Percentiles rank a stretch among this genome's conserved stretches.
phyloP scores from a whole-genome alignment of 2,113 vertebrate species.

The Dipodomys stephensi region DNA sequence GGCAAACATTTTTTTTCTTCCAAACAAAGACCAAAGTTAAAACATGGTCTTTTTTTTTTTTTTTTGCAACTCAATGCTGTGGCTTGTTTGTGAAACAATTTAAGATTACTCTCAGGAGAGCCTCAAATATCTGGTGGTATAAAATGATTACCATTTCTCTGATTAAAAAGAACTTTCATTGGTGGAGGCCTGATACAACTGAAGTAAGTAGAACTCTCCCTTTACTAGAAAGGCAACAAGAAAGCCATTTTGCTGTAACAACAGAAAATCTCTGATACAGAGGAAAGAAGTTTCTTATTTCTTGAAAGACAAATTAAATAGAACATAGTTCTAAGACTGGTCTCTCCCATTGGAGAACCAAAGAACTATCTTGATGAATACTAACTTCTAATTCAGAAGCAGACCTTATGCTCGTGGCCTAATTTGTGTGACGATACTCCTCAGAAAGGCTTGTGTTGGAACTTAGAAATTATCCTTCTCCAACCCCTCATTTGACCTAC shows the following conservation, averaged over 20 bases:
- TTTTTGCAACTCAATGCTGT: not conserved
- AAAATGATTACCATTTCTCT: conserved; percentile 48
- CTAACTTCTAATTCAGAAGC: not conserved
- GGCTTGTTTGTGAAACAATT: not conserved
- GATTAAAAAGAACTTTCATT: conserved; percentile 52
- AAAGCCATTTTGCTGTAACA: conserved; percentile 45
- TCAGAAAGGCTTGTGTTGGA: not conserved
- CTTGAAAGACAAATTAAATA: conserved; percentile 47
- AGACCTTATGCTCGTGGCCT: not conserved
- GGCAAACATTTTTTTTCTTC: not conserved
- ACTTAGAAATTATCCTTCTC: not conserved
- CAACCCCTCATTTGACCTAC: too few species aligned
- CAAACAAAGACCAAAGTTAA: not conserved
- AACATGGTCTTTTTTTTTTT: not conserved
- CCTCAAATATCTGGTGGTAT: not conserved
- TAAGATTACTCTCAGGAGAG: conserved; percentile 34
- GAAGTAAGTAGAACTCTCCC: conserved; percentile 49
- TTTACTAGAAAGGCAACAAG: conserved; percentile 60
- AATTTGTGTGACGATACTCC: not conserved
- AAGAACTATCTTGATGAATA: not conserved
- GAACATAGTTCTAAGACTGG: not conserved
- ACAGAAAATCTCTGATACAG: conserved; percentile 45
- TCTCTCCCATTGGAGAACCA: not conserved
- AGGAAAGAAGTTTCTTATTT: conserved; percentile 56
- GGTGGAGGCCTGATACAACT: not conserved